These are phyloP conservation scores for Sebastes umbrosus DNA, from an alignment of 2,797 vertebrate species.

Conservation along the genomic window DNA sequence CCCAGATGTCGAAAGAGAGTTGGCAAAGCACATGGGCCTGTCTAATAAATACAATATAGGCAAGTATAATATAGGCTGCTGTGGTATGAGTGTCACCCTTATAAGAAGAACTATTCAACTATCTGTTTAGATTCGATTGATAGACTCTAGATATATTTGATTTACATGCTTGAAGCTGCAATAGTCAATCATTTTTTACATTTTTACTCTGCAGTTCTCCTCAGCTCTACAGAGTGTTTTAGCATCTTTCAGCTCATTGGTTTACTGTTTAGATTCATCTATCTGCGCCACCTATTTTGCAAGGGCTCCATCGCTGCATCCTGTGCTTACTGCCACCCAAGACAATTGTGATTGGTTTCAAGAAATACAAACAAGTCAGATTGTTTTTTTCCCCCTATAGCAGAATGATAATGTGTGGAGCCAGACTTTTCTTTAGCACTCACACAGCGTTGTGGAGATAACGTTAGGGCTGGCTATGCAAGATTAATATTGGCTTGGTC, in stretches of 20 bases:
- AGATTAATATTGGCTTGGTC: too few relatives aligned
- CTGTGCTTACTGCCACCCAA: fast-evolving
- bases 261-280: not conserved
- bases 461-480: fast-evolving
- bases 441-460: too few relatives aligned
- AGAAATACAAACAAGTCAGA: too few relatives aligned
- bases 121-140: not conserved
- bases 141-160: not conserved
- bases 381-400: too few relatives aligned
- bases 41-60: slow-evolving; percentile 32
- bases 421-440: too few relatives aligned
- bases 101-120: not conserved
- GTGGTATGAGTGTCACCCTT: not conserved
- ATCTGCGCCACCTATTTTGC: too few relatives aligned
- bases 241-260: not conserved
- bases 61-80: not conserved
- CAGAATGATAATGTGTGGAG: too few relatives aligned
- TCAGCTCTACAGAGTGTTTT: not conserved
- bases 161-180: not conserved
- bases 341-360: too few relatives aligned
- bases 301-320: too few relatives aligned
- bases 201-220: not conserved
- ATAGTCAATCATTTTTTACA: not conserved
- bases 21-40: slow-evolving; percentile 22
- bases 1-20: slow-evolving; percentile 63